Base-by-base conservation (phyloP, 1,140 invertebrate species). In the Drosophila bipectinata region DNA sequence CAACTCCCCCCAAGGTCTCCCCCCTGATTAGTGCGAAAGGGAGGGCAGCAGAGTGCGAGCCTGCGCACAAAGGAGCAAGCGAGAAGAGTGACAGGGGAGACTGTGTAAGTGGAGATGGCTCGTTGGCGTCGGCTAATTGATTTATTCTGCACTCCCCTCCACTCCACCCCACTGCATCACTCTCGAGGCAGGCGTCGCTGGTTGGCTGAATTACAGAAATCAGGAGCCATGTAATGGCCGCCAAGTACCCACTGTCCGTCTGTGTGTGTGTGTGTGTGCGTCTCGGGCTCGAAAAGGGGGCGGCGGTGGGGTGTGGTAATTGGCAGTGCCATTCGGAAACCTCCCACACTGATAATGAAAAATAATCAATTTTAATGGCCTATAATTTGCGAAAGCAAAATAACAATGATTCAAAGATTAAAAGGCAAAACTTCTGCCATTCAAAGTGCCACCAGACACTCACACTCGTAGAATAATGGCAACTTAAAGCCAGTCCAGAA, bases 341-440 rank as follows among this genome's bases (percentile, higher is more conserved):
- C 47, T 54, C 76, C 79, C 71, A 56, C 44, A 28, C 55, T 26
- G 59, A 76, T 85, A 77, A 79, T 83, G 47, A 12, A 80, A 84
- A 73, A 84, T 83, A 84, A 84, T 84, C 80, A 77, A 84, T 84
- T 84, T 84, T 84, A 84, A 84, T 84, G 62, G 77, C 15, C 80
- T 79, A 56, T 84, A 84, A 84, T 84, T 79, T 84, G 80, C 72
- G 21, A 76, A 34, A 71, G 57, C 79, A 76, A 67, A 83, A 77
- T 73, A 84, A 73, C 81, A 72, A 85, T 84, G 61, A 69, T 73
- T 77, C 52, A 14, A 28, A 62, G 77, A 75, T 83, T 79, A 66
- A 83, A 60, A 57, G 55, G 62, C 58, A 64, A 69, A 84, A 55
- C 45, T 58, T 79, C 18, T 18, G 34, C 47, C 63, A 44, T 64